Evolutionary conservation across 64 coral and sea anemone species (phyloP).

Genomic region (Stylophora pistillata): DNA sequence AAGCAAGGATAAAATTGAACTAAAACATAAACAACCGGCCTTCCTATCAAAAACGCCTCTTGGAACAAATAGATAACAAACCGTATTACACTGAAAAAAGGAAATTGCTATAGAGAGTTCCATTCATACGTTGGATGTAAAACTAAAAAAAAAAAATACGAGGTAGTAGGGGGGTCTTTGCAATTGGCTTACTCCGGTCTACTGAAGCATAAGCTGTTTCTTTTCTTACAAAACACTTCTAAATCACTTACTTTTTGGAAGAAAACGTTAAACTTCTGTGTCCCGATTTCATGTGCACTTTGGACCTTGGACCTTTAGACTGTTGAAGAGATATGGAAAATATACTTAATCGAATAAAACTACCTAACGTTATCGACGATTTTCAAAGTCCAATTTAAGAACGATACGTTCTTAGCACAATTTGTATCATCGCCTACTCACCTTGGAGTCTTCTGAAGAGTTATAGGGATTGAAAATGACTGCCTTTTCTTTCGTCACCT

Average conservation of each 20-base stretch:
- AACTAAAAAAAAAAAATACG: too few relatives aligned
- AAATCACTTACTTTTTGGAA: constrained; percentile 22
- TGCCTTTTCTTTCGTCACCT: background rate
- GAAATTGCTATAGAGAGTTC: too few relatives aligned
- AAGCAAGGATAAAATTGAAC: too few relatives aligned
- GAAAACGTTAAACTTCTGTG: constrained; percentile 43
- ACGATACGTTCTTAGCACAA: background rate
- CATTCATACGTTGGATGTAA: too few relatives aligned
- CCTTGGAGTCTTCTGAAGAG: constrained; percentile 1
- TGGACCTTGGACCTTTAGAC: constrained; percentile 27
- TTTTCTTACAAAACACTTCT: background rate
- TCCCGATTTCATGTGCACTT: constrained; percentile 48
- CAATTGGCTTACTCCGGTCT: background rate
- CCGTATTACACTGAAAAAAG: too few relatives aligned
- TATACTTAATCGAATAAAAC: background rate
- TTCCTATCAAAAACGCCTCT: too few relatives aligned
- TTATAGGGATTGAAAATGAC: constrained; percentile 27
- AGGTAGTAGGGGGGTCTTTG: background rate
- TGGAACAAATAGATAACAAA: too few relatives aligned
- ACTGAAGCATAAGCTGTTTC: background rate
- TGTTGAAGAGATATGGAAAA: background rate
- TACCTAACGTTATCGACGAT: background rate
- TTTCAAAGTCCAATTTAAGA: too few relatives aligned
- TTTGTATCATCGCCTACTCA: background rate
- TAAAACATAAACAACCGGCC: too few relatives aligned